Base-by-base conservation (phyloP, 2,888 invertebrate species). In the Xylota segnis region DNA sequence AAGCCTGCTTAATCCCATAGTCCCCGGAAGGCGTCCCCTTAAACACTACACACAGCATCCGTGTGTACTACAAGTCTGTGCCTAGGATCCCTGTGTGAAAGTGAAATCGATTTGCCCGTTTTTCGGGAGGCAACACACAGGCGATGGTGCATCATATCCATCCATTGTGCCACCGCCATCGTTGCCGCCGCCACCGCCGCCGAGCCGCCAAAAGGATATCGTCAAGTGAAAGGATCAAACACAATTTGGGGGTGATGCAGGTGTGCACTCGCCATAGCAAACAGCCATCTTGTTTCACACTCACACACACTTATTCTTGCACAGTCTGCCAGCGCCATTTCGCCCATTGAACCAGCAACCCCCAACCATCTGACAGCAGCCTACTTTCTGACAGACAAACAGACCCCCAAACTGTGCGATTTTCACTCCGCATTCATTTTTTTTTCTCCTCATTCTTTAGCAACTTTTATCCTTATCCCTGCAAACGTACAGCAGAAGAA, bases 101-200 rank as follows among this genome's bases (percentile, higher is more conserved):
- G 86, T 86, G 86, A 86, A 86, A 86, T 86, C 86, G 82, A 82
- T 86, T 86, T 86, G 82, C 86, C 86, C 82, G 76, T 86, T 86
- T 86, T 86, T 86, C 86, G 86, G 82, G 76, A 81, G 81, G 81
- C 70, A 81, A 70, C 71, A 81, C 70, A 75, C 81, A 70, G 37
- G 52, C 65, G 65, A 76, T 71, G 70, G 59, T 76, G 68, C 82
- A 86, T 77, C 76, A 66, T 71, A 82, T 82, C 68, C 86, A 76
- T 81, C 65, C 83, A 66, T 50, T 70, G 70, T 63, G 63, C 70
- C 43, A 58, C 88, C 87, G 56, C 87, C 87, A 50, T 87, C 88
- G 63, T 29, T 52, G 23, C 50, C 52, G 40, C 61, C 58, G 66
- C 79, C 50, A 56, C 66, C 59, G 68, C 83, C 59, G 56, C 87